Evolutionary conservation across 2,888 invertebrate genomes (phyloP), one percentile per base, ranked within the genome.

Genomic region (Thysanoteuthis rhombus): DNA sequence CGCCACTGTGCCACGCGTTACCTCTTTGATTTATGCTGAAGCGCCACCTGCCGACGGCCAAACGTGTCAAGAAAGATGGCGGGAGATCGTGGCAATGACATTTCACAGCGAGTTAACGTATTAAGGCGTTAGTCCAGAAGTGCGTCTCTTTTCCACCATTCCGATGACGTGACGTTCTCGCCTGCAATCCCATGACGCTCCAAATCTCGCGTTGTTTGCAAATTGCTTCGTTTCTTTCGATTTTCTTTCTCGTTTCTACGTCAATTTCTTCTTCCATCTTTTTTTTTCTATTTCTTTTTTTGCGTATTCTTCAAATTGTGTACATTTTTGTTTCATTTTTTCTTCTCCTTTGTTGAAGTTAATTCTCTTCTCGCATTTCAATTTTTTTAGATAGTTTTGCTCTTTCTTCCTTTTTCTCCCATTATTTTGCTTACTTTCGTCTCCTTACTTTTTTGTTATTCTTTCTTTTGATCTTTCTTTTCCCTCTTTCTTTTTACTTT

Each of bases 21-120:
- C 75, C 75, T 25, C n/a, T 75, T 75, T 75, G 75, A 75, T 75
- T 75, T 75, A n/a, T 75, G n/a, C n/a, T 16, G 75, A n/a, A n/a
- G 75, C 75, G n/a, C 75, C 75, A 75, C 75, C 75, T 75, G 75
- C 75, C 75, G 75, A 75, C n/a, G 75, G 75, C 75, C 75, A 75
- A 75, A 75, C 75, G 75, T 75, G 75, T 75, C 75, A 75, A n/a
- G n/a, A 75, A 75, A 75, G 75, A 75, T 75, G 75, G n/a, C 75
- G 75, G 75, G 75, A 75, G n/a, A 75, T 75, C 75, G n/a, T 75
- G 75, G n/a, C 75, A 75, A 75, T 75, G 75, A 36, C 75, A 36
- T 75, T 75, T 75, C 75, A 75, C 75, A n/a, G 75, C 75, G 75
- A 75, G n/a, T 75, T 75, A 75, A 75, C 75, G 75, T n/a, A 75